Conservation (phyloP, 2,797 vertebrate species). For the Chaetodon trifasciatus region DNA sequence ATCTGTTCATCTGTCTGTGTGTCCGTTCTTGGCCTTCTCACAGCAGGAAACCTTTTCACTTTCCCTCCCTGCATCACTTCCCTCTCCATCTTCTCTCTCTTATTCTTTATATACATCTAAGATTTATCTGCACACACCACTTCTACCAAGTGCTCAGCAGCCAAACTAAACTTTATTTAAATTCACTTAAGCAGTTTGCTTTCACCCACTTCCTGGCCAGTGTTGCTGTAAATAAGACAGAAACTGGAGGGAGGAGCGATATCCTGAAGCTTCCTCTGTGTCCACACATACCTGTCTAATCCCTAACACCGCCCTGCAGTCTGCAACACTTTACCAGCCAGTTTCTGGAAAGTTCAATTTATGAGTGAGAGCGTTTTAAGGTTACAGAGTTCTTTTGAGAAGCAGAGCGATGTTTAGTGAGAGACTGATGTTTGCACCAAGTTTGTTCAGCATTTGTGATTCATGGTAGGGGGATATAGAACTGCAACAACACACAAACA, state of each 20-base stretch:
- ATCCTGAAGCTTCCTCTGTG: conserved; percentile 59
- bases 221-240: conserved; percentile 35
- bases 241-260: conserved; percentile 28
- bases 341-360: conserved; percentile 43
- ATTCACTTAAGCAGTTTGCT: conserved; percentile 45
- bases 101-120: conserved; percentile 20
- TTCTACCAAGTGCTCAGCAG: conserved; percentile 17
- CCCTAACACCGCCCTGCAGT: conserved; percentile 48
- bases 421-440: conserved; percentile 36
- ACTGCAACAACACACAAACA: conserved; percentile 38
- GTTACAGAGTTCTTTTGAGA: conserved; percentile 66
- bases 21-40: neutral
- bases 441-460: conserved; percentile 52
- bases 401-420: conserved; percentile 16
- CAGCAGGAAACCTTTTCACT: conserved; percentile 2
- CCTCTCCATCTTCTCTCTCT: neutral
- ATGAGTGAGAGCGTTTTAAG: conserved; percentile 39
- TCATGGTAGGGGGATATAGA: conserved; percentile 19
- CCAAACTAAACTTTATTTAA: conserved; percentile 52
- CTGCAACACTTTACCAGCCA: conserved; percentile 36
- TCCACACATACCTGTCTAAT: conserved; percentile 64
- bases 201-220: conserved; percentile 33
- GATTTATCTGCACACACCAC: conserved; percentile 9
- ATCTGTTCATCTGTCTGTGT: neutral
- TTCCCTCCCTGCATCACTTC: conserved; percentile 6